Evolutionary conservation across 2,888 invertebrate genomes (phyloP), one percentile per base, ranked within the genome.

Genomic region (Acheta domesticus): DNA sequence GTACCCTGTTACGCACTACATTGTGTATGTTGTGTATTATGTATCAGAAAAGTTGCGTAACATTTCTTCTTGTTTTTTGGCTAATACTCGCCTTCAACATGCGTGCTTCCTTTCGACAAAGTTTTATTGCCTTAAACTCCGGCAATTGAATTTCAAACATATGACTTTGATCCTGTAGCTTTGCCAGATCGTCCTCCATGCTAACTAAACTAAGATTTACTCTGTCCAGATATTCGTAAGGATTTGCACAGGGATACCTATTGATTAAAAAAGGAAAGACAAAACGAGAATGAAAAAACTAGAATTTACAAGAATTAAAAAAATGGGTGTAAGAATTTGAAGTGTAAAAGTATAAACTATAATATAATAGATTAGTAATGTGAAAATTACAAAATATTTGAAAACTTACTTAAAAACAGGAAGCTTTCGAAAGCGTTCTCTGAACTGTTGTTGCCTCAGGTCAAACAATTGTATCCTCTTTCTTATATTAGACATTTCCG

Each of bases 101-200:
- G 83, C 91, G 92, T 21, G 97, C 85, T 86, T 97, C 96, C 82
- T 92, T 92, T 76, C 95, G 89, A 80, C 93, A 93, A 80, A 90
- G 88, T 83, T 92, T 92, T 20, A 97, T 87, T 83, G 92, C 91
- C 84, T 93, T 93, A 84, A 94, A 93, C 84, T 98, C 97, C 0
- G 95, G 94, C 12, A 95, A 91, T 83, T 91, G 92, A 75, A 97
- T 92, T 85, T 97, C 97, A 85, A 98, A 98, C 80, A 98, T 89
- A 48, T 89, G 87, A 1, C 96, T 94, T 11, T 96, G 95, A 73
- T 92, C 92, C 49, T 90, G 89, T 20, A 98, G 86, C 11, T 88
- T 88, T 0, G 89, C 87, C 84, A 94, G 90, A 77, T 93, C 91
- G 0, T 89, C 87, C 86, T 96, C 95, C 83, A 96, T 90, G 0